These are phyloP conservation scores for Quadroppia sp. DNA, from an alignment of 2,888 invertebrate species.

Conservation along the genomic window DNA sequence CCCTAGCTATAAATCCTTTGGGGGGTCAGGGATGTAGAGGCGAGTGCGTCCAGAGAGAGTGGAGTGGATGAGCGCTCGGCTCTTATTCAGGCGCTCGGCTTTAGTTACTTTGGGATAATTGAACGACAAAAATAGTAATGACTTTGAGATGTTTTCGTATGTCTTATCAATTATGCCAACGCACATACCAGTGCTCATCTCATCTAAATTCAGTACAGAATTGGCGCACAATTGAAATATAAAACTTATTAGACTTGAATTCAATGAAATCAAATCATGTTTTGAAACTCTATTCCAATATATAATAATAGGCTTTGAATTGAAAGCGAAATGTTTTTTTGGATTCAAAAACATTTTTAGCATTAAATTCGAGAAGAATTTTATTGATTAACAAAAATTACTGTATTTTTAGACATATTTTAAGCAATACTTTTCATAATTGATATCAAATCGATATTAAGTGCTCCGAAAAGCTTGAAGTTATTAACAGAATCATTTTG, in stretches of 20 bases:
- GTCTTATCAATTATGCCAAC: not conserved
- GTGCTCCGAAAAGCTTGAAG: not conserved
- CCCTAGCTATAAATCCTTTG: constrained; percentile 13
- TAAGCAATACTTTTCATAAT: not conserved
- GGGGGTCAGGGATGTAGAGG: not conserved
- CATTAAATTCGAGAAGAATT: not conserved
- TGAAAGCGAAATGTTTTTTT: not conserved
- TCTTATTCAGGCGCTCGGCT: constrained; percentile 9
- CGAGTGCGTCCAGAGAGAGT: not conserved
- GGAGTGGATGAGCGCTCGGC: not conserved
- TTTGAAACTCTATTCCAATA: not conserved
- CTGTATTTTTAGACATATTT: no score
- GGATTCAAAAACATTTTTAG: not conserved
- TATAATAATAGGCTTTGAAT: not conserved
- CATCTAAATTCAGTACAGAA: constrained; percentile 16
- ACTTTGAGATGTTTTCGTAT: constrained; percentile 1
- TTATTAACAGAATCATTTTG: not conserved
- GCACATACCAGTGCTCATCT: not conserved
- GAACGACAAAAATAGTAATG: constrained; percentile 27
- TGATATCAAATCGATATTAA: constrained; percentile 3
- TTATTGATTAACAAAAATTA: no score
- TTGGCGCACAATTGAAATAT: constrained; percentile 27
- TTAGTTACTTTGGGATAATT: constrained; percentile 31
- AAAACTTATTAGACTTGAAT: not conserved
- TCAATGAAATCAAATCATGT: constrained; percentile 3